Base-by-base conservation (phyloP, 2,888 invertebrate genomes). In the Chrysomela aeneicollis region DNA sequence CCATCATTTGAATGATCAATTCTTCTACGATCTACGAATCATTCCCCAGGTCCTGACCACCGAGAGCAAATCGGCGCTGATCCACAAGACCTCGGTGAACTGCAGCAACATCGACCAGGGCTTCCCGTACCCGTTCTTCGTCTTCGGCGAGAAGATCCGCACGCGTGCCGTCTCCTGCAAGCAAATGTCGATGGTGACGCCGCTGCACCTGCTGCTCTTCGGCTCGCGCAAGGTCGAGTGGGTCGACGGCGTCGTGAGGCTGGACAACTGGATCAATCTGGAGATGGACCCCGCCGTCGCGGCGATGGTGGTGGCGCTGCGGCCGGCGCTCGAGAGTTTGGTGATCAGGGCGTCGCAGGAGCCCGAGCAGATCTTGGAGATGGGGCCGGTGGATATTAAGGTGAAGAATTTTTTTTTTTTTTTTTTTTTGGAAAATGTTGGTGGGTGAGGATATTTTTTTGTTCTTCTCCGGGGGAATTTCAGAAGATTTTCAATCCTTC, bases 91-190 rank as follows among this genome's bases (percentile, higher is more conserved):
- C 0, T 98, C 98, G 0, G 97, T 98, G 2, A 97, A 98, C 84
- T 95, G 95, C 82, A 91, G 90, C 74, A 93, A 93, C 79, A 84
- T 88, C 57, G 93, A 93, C 55, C 90, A 92, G 64, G 87, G 87
- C 70, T 98, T 98, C 78, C 92, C 94, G 0, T 97, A 93, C 70
- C 98, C 98, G 0, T 92, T 97, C 81, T 97, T 99, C 81, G 94
- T 99, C 62, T 99, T 98, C 82, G 97, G 98, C 0, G 98, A 99
- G 85, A 99, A 99, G 87, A 95, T 98, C 61, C 90, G 98, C 60
- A 97, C 98, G 0, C 87, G 95, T 60, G 97, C 97, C 0, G 95
- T 99, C 55, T 92, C 94, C 12, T 98, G 98, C 82, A 98, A 98
- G 80, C 97, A 97, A 84, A 89, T 94, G 88, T 86, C 86, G 0